Conservation (phyloP, 2,113 vertebrate genomes). For the Sminthopsis crassicaudata region DNA sequence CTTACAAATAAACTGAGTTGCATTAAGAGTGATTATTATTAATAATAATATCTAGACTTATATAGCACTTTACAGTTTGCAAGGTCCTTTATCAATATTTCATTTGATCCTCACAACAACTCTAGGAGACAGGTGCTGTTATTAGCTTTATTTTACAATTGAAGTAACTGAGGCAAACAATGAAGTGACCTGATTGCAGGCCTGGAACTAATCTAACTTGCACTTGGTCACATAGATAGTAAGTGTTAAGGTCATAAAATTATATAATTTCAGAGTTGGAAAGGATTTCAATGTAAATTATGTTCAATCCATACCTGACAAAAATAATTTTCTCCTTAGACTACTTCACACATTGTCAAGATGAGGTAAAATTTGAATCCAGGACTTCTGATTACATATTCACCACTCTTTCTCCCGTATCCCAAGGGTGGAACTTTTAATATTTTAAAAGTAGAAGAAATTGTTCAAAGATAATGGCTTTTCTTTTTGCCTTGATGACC, state of each 20-base stretch:
- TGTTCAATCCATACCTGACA: neutral
- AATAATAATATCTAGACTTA: neutral
- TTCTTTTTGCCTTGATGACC: neutral
- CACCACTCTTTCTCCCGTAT: neutral
- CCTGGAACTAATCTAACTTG: neutral
- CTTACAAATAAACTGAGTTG: neutral
- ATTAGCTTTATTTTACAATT: neutral
- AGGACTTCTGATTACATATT: neutral
- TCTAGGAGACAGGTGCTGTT: neutral
- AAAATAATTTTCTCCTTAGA: neutral
- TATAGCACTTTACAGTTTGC: neutral
- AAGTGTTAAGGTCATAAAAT: neutral
- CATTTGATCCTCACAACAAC: neutral
- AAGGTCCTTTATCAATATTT: neutral
- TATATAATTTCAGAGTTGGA: neutral
- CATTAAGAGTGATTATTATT: neutral
- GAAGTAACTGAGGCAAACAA: neutral
- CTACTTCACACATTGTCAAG: neutral
- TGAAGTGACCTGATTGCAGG: too few relatives aligned
- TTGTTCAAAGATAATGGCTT: neutral
- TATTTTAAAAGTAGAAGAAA: conserved; percentile 35
- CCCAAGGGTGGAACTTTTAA: neutral
- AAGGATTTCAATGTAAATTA: neutral
- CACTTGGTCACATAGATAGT: neutral
- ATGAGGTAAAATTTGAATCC: neutral